Base-by-base conservation (phyloP, 1,140 invertebrate species). In the Drosophila quadrilineata region DNA sequence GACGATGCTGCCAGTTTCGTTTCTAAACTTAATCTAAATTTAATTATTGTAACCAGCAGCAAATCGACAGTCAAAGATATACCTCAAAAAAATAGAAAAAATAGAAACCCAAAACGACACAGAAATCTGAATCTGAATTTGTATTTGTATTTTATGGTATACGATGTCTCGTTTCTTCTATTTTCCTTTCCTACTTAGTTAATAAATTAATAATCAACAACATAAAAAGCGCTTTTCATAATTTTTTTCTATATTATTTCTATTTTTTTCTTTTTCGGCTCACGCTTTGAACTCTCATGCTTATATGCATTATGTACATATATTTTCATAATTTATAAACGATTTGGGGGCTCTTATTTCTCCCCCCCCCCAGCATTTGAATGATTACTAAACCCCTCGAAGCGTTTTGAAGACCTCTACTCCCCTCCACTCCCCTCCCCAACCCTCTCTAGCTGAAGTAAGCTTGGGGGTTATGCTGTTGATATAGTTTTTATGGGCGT, bases 311-410 rank as follows among this genome's bases (percentile, higher is more conserved):
- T 82, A 84, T 82, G 76, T 80, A 82, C 75, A 80, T 80, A 80
- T 84, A 80, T 80, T 80, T 80, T 80, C 76, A 80, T 80, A 80
- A 84, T 76, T 80, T 84, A 84, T 76, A 84, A 80, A 76, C 76
- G 77, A 76, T 80, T 72, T 62, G 53, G 60, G 71, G 75, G 66
- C n/a, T 75, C 71, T 38, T 24, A 62, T 68, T 73, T 77, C 52
- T 28, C n/a, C n/a, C n/a, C n/a, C n/a, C n/a, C n/a, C n/a, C n/a
- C n/a, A 73, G 70, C 57, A 38, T 80, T 80, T 80, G 76, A 80
- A 80, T 76, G 76, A 80, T 80, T 80, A 71, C 68, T 57, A 40
- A 52, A 52, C 46, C 56, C 63, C 46, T 52, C 46, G 59, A 60
- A 80, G 74, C 74, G 52, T 41, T 31, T 35, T 21, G 41, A n/a